Evolutionary conservation across 1,140 invertebrate species (phyloP).

Genomic region (Elysia chlorotica): DNA sequence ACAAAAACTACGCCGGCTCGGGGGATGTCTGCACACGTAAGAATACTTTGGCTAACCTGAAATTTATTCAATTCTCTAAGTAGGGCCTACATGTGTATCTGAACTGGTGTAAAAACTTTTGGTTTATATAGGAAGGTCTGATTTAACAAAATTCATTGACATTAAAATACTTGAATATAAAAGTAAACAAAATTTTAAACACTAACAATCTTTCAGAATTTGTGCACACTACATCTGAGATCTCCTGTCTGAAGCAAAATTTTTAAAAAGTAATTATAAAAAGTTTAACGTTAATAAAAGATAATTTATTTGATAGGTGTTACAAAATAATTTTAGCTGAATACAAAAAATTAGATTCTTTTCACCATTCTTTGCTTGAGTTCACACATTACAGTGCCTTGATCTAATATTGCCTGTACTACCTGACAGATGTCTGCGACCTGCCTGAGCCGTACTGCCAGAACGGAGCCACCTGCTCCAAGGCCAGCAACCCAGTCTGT

Average conservation of each 20-base stretch:
- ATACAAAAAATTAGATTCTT: not conserved
- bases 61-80: not conserved
- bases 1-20: constrained; percentile 20
- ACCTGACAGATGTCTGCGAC: constrained; percentile 22
- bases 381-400: no score
- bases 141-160: not conserved
- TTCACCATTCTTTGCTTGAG: not conserved
- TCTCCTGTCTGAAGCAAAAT: not conserved
- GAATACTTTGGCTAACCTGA: not conserved
- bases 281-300: not conserved
- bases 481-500: not conserved
- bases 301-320: not conserved
- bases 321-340: not conserved
- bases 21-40: constrained; percentile 28
- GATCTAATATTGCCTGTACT: no score
- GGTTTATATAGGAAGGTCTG: not conserved
- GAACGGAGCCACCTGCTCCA: constrained; percentile 16
- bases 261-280: not conserved
- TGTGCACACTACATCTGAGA: not conserved
- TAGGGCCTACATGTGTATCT: not conserved
- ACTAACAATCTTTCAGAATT: no score
- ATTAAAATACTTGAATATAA: no score
- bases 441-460: constrained; percentile 1
- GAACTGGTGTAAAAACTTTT: not conserved
- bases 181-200: no score